Percentiles rank a stretch among this genome's conserved stretches.
These are phyloP conservation scores for Polypterus senegalus DNA, from an alignment of 2,113 vertebrate species.

Conservation along the genomic window DNA sequence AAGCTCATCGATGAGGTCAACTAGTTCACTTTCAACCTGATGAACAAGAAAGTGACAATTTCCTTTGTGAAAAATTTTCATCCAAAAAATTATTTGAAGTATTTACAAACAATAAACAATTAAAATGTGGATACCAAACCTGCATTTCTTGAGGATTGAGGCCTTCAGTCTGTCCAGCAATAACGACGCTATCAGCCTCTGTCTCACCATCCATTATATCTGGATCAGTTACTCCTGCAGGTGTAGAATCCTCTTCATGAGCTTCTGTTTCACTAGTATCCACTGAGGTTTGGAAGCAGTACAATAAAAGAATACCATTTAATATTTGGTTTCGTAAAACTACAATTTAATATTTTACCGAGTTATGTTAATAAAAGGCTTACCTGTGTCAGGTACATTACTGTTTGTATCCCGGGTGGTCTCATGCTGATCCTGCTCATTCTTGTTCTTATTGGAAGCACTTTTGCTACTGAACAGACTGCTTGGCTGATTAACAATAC, in stretches of 20 bases:
- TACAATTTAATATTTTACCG: background rate
- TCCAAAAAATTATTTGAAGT: too few relatives aligned
- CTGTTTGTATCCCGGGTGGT: constrained; percentile 64
- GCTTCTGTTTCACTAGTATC: constrained; percentile 69
- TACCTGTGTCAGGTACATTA: constrained; percentile 77
- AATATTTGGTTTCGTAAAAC: background rate
- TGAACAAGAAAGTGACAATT: constrained; percentile 22
- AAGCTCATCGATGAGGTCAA: constrained; percentile 86
- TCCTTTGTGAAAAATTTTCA: too few relatives aligned
- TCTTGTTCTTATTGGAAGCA: constrained; percentile 74
- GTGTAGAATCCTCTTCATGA: constrained; percentile 70
- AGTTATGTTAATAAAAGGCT: background rate
- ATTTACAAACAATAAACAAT: too few relatives aligned
- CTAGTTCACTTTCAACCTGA: constrained; percentile 85
- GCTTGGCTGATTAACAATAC: constrained; percentile 88
- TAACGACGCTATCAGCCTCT: constrained; percentile 76
- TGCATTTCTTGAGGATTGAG: constrained; percentile 86
- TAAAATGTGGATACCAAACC: constrained; percentile 53
- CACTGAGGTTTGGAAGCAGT: constrained; percentile 43
- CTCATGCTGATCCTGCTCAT: constrained; percentile 72
- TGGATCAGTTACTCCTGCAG: constrained; percentile 65
- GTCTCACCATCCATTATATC: constrained; percentile 89
- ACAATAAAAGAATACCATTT: background rate
- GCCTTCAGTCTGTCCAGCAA: constrained; percentile 79
- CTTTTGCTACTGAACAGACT: constrained; percentile 81